phyloP scores from a whole-genome alignment of 2,113 vertebrate genomes.

The Sarotherodon lohbergeri region DNA sequence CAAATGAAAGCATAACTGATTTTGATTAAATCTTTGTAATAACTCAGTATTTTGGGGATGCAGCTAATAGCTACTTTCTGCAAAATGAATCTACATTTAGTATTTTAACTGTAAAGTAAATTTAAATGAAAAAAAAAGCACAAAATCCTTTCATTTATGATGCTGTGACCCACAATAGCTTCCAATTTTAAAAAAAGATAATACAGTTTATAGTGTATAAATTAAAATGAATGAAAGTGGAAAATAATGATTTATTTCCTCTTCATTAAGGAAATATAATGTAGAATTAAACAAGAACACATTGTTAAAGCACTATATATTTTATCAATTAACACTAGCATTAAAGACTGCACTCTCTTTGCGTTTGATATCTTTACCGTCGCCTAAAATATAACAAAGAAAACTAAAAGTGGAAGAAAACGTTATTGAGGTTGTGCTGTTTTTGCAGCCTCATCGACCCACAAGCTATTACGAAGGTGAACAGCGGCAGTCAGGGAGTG shows the following conservation, averaged over 20 bases:
- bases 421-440: not conserved
- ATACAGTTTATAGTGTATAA: not conserved
- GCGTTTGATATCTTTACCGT: not conserved
- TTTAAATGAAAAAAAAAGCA: not conserved
- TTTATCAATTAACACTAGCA: not conserved
- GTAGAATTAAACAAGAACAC: not conserved
- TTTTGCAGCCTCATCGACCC: constrained; percentile 35
- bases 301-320: not conserved
- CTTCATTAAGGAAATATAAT: not conserved
- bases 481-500: not conserved
- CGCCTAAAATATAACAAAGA: not conserved
- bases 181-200: not conserved
- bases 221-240: not conserved
- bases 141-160: not conserved
- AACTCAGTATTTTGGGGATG: not conserved
- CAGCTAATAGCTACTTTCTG: not conserved
- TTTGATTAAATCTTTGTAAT: not conserved
- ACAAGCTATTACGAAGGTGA: not conserved
- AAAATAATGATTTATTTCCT: not conserved
- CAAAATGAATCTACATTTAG: not conserved
- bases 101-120: not conserved
- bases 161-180: not conserved
- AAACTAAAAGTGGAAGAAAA: not conserved
- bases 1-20: not conserved
- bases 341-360: not conserved